Base-by-base conservation (phyloP, 1,140 invertebrate genomes). In the Harlomillsia oculata region DNA sequence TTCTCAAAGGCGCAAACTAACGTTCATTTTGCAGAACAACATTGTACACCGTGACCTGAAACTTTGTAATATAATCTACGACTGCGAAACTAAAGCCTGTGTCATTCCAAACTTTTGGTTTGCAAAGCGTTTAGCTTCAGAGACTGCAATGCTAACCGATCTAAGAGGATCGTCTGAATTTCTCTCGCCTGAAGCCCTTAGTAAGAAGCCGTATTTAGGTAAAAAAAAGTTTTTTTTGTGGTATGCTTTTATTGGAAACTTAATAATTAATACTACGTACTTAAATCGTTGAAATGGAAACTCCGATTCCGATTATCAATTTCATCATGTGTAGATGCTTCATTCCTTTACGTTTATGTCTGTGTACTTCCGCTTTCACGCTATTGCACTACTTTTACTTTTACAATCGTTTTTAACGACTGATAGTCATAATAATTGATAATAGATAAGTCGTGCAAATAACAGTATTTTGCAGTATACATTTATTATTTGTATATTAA, bases 41-140 rank as follows among this genome's bases (percentile, higher is more conserved):
- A 82, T 89, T 69, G 83, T 88, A 8, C 87, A 89, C 69, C 77
- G 85, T 64, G 85, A 89, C 72, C 69, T 89, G 40, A 89, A 88
- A 71, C 70, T 89, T 37, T 85, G 84, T 11, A 89, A 89, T 70
- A 79, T 89, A 67, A 80, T 88, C 28, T 70, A 87, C 51, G 82
- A 89, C 71, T 79, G 80, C 66, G 71, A 78, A 63, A 82, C 81
- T 2, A 76, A 79, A 49, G 73, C 81, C 60, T 77, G 89, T 13
- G 83, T 78, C 14, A 77, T 89, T 9, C 85, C 84, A 5, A 89
- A 89, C 69, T 88, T 89, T 72, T 87, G 84, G 70, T 72, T 89
- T 16, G 85, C 85, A 2, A 87, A 86, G 67, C 83, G 85, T 69
- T 74, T 89, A 9, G 76, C 80, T 1, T 82, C 79, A 65, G 84